Percentiles rank a stretch among this genome's conserved stretches.
These are phyloP conservation scores for Drusus annulatus DNA, from an alignment of 1,140 invertebrate species.

Conservation along the genomic window DNA sequence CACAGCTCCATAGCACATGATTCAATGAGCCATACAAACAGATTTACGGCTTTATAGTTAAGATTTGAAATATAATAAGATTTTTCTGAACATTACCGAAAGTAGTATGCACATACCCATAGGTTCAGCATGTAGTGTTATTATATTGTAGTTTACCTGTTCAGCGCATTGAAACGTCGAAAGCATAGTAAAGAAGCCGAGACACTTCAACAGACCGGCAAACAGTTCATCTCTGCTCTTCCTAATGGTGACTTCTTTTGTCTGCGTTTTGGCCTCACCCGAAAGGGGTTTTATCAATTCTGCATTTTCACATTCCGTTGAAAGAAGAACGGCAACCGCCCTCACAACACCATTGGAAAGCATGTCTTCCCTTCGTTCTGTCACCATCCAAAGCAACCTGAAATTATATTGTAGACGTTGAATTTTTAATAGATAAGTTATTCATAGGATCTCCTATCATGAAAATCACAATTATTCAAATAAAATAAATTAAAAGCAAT, in stretches of 20 bases:
- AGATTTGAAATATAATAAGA: no score
- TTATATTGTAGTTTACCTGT: constrained; percentile 61
- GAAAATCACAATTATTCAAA: no score
- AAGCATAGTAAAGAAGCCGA: constrained; percentile 67
- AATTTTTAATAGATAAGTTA: no score
- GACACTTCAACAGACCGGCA: constrained; percentile 67
- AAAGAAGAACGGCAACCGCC: constrained; percentile 65
- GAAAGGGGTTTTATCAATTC: constrained; percentile 51
- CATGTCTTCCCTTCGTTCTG: constrained; percentile 68
- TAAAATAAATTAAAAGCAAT: no score
- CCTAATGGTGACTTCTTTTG: constrained; percentile 62
- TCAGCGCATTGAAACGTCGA: constrained; percentile 65
- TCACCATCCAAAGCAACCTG: constrained; percentile 69
- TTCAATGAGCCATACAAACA: no score
- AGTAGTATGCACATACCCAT: no score
- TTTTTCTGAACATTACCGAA: no score
- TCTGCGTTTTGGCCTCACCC: constrained; percentile 62
- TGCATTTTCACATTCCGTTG: constrained; percentile 65
- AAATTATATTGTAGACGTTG: constrained; percentile 45
- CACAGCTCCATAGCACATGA: no score
- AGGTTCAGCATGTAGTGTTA: no score
- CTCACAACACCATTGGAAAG: constrained; percentile 63
- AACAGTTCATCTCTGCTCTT: constrained; percentile 67
- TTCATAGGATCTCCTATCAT: no score
- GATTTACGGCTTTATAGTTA: no score